phyloP scores from a whole-genome alignment of 64 coral and sea anemone species.

The Cladopsammia gracilis region DNA sequence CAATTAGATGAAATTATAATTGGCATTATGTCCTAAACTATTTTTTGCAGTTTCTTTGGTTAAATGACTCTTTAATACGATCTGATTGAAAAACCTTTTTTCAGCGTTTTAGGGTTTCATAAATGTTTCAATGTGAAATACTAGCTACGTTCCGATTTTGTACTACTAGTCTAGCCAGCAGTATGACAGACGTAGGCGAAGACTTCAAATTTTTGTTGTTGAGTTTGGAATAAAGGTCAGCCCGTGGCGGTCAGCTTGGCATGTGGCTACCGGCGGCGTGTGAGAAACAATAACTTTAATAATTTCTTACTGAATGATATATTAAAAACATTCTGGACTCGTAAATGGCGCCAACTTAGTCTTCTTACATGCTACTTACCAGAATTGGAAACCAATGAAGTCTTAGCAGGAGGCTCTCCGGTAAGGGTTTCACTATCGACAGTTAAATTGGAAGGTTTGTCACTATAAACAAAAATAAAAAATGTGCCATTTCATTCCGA shows the following conservation, averaged over 20 bases:
- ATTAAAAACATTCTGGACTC: not conserved
- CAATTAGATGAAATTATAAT: not conserved
- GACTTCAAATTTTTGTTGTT: too few relatives aligned
- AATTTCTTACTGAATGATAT: not conserved
- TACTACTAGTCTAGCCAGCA: not conserved
- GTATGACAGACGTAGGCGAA: not conserved
- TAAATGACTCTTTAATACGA: not conserved
- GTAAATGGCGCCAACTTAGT: not conserved
- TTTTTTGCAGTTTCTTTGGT: not conserved
- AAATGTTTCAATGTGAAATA: not conserved
- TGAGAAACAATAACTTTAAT: not conserved
- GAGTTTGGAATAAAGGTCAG: not conserved
- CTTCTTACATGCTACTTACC: conserved; percentile 10
- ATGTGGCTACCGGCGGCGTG: too few relatives aligned
- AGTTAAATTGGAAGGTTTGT: not conserved
- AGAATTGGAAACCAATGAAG: not conserved
- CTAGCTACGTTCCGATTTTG: conserved; percentile 5
- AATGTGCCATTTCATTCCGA: conserved; percentile 27
- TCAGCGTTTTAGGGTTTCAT: conserved; percentile 15
- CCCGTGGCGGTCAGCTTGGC: not conserved
- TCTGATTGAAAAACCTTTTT: conserved; percentile 6
- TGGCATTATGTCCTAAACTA: not conserved
- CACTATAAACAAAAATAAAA: conserved; percentile 2
- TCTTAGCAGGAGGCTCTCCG: conserved; percentile 3
- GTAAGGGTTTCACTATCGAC: not conserved